Percentiles rank a stretch among this genome's conserved stretches.
Conservation (phyloP, 2,113 vertebrate genomes). For the Ailurus styani region DNA sequence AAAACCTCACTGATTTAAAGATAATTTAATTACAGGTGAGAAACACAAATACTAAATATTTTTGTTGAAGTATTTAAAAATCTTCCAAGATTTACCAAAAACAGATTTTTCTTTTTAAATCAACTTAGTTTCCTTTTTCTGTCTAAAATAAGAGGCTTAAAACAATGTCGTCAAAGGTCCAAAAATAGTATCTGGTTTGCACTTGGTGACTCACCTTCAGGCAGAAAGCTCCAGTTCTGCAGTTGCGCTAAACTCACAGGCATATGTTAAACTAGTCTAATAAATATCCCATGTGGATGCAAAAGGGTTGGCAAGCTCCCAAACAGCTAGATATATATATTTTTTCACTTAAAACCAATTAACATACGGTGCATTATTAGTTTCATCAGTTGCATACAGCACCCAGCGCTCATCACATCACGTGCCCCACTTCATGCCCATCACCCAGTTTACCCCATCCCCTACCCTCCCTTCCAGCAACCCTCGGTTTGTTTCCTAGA, state of each 20-base stretch:
- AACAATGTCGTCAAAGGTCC: not conserved
- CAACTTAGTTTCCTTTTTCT: conserved; percentile 36
- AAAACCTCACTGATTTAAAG: not conserved
- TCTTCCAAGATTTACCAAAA: conserved; percentile 13
- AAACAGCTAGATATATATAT: not conserved
- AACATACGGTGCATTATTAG: not conserved
- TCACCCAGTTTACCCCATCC: not conserved
- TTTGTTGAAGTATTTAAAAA: conserved; percentile 16
- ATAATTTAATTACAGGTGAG: conserved; percentile 2
- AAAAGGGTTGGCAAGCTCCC: not conserved
- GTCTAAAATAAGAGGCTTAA: not conserved
- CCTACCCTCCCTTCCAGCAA: not conserved
- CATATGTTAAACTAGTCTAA: not conserved
- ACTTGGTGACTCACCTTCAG: not conserved
- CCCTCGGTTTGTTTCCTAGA: not conserved
- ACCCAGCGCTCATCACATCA: not conserved
- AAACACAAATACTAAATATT: conserved; percentile 34
- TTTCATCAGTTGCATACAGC: not conserved
- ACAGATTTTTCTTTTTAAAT: not conserved
- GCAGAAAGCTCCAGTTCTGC: not conserved
- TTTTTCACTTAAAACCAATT: not conserved
- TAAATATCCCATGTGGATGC: not conserved
- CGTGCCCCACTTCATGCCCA: not conserved
- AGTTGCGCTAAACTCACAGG: not conserved
- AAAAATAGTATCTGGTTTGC: not conserved